These are phyloP conservation scores for Gastracanthus pulcherrimus DNA, from an alignment of 2,888 invertebrate species.

Conservation along the genomic window DNA sequence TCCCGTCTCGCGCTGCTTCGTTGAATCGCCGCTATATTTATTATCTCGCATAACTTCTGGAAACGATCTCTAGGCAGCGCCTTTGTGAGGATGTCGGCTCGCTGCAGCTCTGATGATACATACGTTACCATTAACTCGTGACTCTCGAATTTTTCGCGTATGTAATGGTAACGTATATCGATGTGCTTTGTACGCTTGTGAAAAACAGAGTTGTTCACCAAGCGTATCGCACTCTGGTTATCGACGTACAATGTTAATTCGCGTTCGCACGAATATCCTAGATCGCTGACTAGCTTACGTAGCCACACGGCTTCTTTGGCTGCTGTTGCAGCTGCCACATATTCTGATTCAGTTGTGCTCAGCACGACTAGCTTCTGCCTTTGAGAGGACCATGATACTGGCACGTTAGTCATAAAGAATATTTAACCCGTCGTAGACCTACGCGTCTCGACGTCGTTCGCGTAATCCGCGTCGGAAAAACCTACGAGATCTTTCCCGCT, in stretches of 20 bases:
- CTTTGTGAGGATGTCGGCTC: conserved; percentile 43
- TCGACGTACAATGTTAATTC: background rate
- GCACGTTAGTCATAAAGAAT: background rate
- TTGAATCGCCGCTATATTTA: background rate
- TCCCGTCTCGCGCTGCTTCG: too few relatives aligned
- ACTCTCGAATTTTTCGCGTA: conserved; percentile 21
- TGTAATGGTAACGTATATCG: conserved; percentile 23
- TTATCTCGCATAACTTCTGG: background rate
- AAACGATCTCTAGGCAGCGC: conserved; percentile 22
- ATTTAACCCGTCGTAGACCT: conserved; percentile 11
- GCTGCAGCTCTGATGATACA: conserved; percentile 32
- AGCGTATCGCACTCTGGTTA: conserved; percentile 18
- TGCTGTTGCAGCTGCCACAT: conserved; percentile 18
- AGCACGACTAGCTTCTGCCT: conserved; percentile 5
- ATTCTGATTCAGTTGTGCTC: conserved; percentile 32
- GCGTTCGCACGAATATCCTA: conserved; percentile 6
- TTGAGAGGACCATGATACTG: conserved; percentile 17
- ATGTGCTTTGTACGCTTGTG: conserved; percentile 29
- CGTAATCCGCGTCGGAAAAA: conserved; percentile 60
- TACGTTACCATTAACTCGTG: conserved; percentile 20
- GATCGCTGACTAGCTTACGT: conserved; percentile 8
- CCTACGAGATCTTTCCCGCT: conserved; percentile 5
- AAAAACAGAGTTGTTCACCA: conserved; percentile 23
- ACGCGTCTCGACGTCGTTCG: conserved; percentile 46
- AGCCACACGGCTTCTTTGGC: conserved; percentile 38